Evolutionary conservation across 37 sponge, comb jelly and placozoan genomes (phyloP), one percentile per base, ranked within the genome.

Genomic region (Petrosia ficiformis): DNA sequence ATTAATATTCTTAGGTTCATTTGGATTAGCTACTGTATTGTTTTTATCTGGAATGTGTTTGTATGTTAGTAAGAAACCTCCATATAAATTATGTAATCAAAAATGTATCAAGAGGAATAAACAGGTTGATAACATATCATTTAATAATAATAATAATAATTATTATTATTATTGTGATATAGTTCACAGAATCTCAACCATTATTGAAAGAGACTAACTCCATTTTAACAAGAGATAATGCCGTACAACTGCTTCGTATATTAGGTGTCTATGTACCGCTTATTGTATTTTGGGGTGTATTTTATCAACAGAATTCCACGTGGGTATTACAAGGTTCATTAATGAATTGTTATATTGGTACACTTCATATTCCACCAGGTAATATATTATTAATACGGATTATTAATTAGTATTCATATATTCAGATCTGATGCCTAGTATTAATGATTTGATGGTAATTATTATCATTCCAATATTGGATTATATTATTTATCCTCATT

Each of bases 261-360:
- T 4, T 68, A 30, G 81, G 73, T n/a, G 81, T 89, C 57, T 89
- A 84, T 34, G 22, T 66, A 14, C 90, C 90, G 10, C 80, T 89
- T 6, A 70, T 83, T 16, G 77, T 89, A 6, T 89, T 74, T 56
- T 89, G 90, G 90, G 76, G 80, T 22, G 52, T 89, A 19, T 84
- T 89, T 71, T 89, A 54, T 63, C 90, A 89, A 33, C 90, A 89
- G 57, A 89, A 84, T 77, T 89, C 90, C 32, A 84, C 85, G 4
- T 89, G 90, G 90, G 77, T 89, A 1, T 75, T 75, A 28, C 90
- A 89, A 43, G 90, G 85, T n/a, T 10, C 30, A 0, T 64, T 63
- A 52, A 84, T 89, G 90, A 48, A 89, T 72, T 89, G 90, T 61
- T 80, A 84, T 65, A 29, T 89, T 31, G 85, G 85, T 0, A 42